A percentile compares a stretch with the other conserved stretches of the same genome.
These are phyloP conservation scores for Polypedilum pembai DNA, from an alignment of 1,140 invertebrate genomes.

Conservation along the genomic window DNA sequence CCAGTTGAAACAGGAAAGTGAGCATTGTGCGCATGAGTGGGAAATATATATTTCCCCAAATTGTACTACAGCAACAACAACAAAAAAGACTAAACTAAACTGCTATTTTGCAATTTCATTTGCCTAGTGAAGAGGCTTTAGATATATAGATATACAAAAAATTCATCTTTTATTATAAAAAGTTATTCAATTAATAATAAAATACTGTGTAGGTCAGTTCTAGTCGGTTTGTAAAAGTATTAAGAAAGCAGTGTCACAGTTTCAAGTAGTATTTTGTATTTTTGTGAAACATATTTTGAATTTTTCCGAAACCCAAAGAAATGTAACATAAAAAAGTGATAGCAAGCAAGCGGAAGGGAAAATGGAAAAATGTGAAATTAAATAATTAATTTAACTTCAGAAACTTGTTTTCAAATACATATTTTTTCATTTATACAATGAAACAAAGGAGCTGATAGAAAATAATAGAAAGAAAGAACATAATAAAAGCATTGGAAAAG, in stretches of 20 bases:
- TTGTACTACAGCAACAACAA: background rate
- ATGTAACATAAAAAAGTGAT: too few species aligned
- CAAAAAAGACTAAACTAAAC: constrained; percentile 28
- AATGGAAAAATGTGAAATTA: background rate
- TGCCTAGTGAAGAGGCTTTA: constrained; percentile 5
- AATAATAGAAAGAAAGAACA: background rate
- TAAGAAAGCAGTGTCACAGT: background rate
- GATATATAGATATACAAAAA: background rate
- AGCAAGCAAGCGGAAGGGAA: too few species aligned
- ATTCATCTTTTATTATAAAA: background rate
- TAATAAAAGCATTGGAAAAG: background rate
- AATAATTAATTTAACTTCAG: background rate
- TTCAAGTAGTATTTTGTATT: background rate
- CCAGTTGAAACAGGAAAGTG: background rate
- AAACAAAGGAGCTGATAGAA: background rate
- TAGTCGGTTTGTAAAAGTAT: background rate
- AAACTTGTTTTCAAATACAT: background rate
- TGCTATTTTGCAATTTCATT: constrained; percentile 19
- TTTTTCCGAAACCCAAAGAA: background rate
- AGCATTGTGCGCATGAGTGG: background rate
- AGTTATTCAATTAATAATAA: constrained; percentile 27
- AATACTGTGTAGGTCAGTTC: constrained; percentile 4
- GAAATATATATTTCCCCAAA: constrained; percentile 11
- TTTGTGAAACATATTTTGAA: constrained; percentile 4
- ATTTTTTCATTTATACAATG: background rate